A percentile compares a stretch with the other conserved stretches of the same genome.
Conservation (phyloP, 2,113 vertebrate species). For the Campylorhamphus procurvoides region DNA sequence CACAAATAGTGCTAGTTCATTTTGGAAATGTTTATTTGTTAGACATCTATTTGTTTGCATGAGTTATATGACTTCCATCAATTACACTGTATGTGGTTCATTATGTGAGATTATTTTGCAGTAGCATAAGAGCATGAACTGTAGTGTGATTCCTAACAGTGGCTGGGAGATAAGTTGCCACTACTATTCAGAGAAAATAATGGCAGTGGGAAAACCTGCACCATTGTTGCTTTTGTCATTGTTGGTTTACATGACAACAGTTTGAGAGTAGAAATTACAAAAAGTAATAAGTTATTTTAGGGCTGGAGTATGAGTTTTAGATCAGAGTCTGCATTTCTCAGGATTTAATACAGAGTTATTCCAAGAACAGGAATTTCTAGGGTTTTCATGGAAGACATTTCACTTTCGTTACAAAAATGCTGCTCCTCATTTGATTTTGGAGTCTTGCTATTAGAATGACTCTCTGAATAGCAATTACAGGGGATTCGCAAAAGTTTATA, state of each 20-base stretch:
- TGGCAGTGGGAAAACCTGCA: slow-evolving; percentile 13
- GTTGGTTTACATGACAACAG: not conserved
- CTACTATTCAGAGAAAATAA: slow-evolving; percentile 34
- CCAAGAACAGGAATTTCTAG: not conserved
- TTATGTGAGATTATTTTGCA: slow-evolving; percentile 30
- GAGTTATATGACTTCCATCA: slow-evolving; percentile 31
- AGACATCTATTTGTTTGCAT: slow-evolving; percentile 49
- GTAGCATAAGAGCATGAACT: slow-evolving; percentile 17
- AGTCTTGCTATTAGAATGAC: slow-evolving; percentile 38
- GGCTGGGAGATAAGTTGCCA: not conserved
- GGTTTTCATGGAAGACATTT: slow-evolving; percentile 44
- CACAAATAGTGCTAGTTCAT: slow-evolving; percentile 33
- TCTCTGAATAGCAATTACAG: slow-evolving; percentile 76
- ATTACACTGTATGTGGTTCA: not conserved
- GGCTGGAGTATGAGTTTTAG: not conserved
- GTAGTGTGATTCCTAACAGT: not conserved
- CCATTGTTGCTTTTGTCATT: slow-evolving; percentile 24
- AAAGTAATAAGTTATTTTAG: not conserved
- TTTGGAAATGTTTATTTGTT: slow-evolving; percentile 50
- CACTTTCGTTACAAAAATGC: not conserved
- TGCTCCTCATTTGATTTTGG: slow-evolving; percentile 31
- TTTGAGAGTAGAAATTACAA: not conserved
- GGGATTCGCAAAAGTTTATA: slow-evolving; percentile 74
- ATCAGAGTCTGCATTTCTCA: not conserved
- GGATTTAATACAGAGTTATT: not conserved